Evolutionary conservation across 2,113 vertebrate species (phyloP).

Genomic region (Azemiops feae): DNA sequence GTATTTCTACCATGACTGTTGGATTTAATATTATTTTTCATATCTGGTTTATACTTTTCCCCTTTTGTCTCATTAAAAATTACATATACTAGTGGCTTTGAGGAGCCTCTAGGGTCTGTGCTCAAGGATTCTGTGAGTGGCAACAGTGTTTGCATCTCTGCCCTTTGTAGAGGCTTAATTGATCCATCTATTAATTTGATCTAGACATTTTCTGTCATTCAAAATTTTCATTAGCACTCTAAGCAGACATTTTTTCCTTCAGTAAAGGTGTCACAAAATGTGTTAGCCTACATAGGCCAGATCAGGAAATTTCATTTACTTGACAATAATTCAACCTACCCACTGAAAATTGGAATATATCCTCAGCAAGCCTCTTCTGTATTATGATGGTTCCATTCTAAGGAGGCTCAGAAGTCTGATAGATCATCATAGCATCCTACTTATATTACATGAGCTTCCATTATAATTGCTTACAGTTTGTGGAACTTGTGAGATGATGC

Average conservation of each 20-base stretch:
- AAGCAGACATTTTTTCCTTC: background rate
- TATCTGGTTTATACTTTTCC: background rate
- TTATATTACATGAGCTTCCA: background rate
- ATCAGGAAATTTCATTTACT: background rate
- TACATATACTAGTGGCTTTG: background rate
- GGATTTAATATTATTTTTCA: background rate
- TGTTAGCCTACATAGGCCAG: background rate
- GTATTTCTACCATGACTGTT: background rate
- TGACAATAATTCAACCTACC: background rate
- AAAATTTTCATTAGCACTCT: background rate
- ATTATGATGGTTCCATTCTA: background rate
- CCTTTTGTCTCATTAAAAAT: background rate
- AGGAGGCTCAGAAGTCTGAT: background rate
- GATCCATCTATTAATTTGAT: background rate
- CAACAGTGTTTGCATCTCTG: background rate
- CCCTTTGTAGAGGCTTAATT: background rate
- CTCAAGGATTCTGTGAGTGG: background rate
- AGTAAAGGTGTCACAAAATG: background rate
- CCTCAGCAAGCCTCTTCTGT: background rate
- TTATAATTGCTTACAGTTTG: background rate
- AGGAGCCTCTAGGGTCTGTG: background rate
- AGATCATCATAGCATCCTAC: background rate
- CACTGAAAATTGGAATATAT: background rate
- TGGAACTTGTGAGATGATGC: background rate
- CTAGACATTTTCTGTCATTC: background rate